These are phyloP conservation scores for Notospermus geniculatus DNA, from an alignment of 1,140 invertebrate genomes.

Conservation along the genomic window DNA sequence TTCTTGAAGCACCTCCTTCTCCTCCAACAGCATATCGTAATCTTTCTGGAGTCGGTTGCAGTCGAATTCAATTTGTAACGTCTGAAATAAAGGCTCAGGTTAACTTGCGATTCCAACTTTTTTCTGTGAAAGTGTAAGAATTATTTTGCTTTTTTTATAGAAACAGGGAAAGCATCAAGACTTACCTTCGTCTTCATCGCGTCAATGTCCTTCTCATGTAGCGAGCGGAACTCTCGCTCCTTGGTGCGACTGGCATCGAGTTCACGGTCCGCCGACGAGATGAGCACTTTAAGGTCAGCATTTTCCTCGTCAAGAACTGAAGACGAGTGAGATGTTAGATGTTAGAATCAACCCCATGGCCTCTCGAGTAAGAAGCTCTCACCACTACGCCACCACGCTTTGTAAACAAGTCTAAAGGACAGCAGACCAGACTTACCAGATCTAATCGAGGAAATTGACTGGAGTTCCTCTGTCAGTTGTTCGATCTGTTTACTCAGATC, in stretches of 20 bases:
- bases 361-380: too few species aligned
- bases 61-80: neutral
- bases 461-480: slow-evolving; percentile 10
- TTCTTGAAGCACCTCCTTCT: slow-evolving; percentile 8
- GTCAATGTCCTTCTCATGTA: slow-evolving; percentile 17
- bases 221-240: neutral
- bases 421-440: too few species aligned
- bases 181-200: slow-evolving; percentile 23
- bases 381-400: too few species aligned
- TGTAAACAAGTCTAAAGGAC: too few species aligned
- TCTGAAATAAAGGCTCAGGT: neutral
- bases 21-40: neutral
- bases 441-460: neutral
- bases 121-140: too few species aligned
- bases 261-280: slow-evolving; percentile 30
- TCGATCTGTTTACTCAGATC: neutral
- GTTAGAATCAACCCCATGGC: too few species aligned
- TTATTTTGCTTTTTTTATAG: too few species aligned
- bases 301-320: slow-evolving; percentile 29
- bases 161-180: neutral
- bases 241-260: slow-evolving; percentile 19
- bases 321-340: too few species aligned
- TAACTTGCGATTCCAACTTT: too few species aligned
- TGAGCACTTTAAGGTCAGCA: slow-evolving; percentile 26
- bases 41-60: neutral